Evolutionary conservation across 1,140 invertebrate genomes (phyloP).

Genomic region (Euwallacea similis): DNA sequence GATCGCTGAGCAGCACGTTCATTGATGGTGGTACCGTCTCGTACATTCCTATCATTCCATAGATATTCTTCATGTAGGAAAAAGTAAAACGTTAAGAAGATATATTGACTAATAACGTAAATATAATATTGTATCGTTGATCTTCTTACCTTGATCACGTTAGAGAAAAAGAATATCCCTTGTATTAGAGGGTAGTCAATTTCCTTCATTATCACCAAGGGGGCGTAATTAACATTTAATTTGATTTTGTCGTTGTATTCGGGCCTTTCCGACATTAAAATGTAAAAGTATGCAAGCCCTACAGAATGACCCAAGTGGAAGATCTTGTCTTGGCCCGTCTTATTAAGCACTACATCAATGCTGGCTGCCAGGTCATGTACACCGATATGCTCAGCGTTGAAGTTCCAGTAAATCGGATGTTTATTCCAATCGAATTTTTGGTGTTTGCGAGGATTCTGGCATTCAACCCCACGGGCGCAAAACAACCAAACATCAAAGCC

Average conservation of each 20-base stretch:
- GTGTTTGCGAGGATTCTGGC: constrained; percentile 62
- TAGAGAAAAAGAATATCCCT: neutral
- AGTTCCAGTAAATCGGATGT: constrained; percentile 53
- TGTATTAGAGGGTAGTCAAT: constrained; percentile 15
- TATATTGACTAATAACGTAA: neutral
- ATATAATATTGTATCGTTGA: neutral
- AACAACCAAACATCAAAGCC: constrained; percentile 63
- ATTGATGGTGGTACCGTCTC: neutral
- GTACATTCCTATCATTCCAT: neutral
- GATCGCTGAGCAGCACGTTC: neutral
- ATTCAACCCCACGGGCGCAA: constrained; percentile 69
- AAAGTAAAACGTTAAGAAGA: neutral
- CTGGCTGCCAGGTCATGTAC: constrained; percentile 63
- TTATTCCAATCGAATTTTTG: constrained; percentile 53
- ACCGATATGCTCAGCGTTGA: constrained; percentile 52
- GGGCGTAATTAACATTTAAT: constrained; percentile 25
- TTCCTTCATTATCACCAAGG: neutral
- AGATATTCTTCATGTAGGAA: neutral
- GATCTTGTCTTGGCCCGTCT: constrained; percentile 39
- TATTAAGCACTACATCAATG: constrained; percentile 58
- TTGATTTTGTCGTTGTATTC: constrained; percentile 63
- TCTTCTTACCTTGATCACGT: neutral
- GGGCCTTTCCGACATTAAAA: constrained; percentile 64
- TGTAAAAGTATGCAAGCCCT: constrained; percentile 66
- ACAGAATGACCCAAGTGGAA: constrained; percentile 48